These are phyloP conservation scores for Microcebus lehilahytsara DNA, from an alignment of 2,113 vertebrate species.

Conservation along the genomic window DNA sequence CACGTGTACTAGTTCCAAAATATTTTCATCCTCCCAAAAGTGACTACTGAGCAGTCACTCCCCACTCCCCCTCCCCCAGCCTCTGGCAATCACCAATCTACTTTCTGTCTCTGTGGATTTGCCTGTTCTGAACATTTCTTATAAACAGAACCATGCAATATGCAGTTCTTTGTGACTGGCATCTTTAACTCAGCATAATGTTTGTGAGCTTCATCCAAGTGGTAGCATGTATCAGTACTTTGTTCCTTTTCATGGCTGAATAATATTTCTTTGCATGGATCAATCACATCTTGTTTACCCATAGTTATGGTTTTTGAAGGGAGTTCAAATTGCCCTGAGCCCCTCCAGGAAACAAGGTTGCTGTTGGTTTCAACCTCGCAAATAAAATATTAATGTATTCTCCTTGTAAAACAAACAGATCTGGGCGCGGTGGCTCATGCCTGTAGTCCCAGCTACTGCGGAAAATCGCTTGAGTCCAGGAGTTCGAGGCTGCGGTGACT, in stretches of 20 bases:
- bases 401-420: neutral
- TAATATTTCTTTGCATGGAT: neutral
- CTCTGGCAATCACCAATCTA: neutral
- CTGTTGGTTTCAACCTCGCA: neutral
- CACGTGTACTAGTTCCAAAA: neutral
- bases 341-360: neutral
- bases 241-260: neutral
- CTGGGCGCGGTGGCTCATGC: too few species aligned
- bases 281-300: neutral
- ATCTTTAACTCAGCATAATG: neutral
- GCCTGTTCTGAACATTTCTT: neutral
- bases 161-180: neutral
- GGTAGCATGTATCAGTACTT: neutral
- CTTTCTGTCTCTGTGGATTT: neutral
- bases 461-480: too few species aligned
- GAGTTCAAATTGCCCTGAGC: neutral
- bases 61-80: fast-evolving
- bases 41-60: fast-evolving
- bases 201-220: neutral
- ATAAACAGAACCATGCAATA: neutral
- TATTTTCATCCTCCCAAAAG: neutral
- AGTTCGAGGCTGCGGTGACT: too few species aligned
- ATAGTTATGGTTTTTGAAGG: neutral
- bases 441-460: too few species aligned
- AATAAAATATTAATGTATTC: neutral